These are phyloP conservation scores for Macrobrachium nipponense DNA, from an alignment of 1,140 invertebrate species.

Conservation along the genomic window DNA sequence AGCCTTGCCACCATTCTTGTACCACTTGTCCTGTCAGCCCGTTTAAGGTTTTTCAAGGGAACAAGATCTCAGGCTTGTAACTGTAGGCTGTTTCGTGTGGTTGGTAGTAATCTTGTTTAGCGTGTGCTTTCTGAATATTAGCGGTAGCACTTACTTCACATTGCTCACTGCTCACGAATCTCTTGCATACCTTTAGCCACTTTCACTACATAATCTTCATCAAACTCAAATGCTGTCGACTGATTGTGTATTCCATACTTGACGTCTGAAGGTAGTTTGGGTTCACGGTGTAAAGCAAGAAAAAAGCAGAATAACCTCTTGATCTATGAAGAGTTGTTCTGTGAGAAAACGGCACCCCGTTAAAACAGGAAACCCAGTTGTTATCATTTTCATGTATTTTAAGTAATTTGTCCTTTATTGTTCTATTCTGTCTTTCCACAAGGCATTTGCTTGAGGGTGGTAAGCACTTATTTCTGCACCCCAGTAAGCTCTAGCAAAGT, in stretches of 20 bases:
- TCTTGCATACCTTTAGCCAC: conserved; percentile 34
- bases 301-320: conserved; percentile 29
- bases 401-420: conserved; percentile 35
- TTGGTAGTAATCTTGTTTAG: too few relatives aligned
- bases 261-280: conserved; percentile 32
- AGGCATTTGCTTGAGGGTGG: conserved; percentile 37
- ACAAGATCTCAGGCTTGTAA: conserved; percentile 44
- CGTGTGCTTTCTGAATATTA: conserved; percentile 34
- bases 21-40: conserved; percentile 34
- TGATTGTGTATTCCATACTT: conserved; percentile 34
- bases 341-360: conserved; percentile 14
- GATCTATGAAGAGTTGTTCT: conserved; percentile 36
- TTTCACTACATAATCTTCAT: conserved; percentile 39
- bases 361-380: conserved; percentile 24
- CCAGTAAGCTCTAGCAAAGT: conserved; percentile 33
- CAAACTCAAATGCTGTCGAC: conserved; percentile 36
- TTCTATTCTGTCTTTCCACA: conserved; percentile 39
- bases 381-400: conserved; percentile 37
- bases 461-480: conserved; percentile 30
- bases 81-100: conserved; percentile 27
- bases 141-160: conserved; percentile 20
- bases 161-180: conserved; percentile 8
- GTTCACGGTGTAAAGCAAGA: conserved; percentile 31
- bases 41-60: conserved; percentile 45
- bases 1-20: conserved; percentile 13